These are phyloP conservation scores for Tetropium fuscum DNA, from an alignment of 2,888 invertebrate species.

Conservation along the genomic window DNA sequence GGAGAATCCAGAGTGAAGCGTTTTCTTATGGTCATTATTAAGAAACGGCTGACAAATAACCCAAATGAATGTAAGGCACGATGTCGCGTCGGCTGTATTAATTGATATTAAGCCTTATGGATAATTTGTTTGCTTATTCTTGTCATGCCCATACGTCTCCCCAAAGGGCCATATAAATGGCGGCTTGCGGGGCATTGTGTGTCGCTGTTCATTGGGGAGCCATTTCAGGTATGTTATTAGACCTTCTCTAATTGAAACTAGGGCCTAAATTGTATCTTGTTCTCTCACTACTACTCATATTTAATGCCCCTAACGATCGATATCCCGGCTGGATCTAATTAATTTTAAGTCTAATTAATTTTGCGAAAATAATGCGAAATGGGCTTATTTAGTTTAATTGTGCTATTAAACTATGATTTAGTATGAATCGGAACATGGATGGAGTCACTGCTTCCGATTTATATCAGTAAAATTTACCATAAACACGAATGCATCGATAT, in stretches of 20 bases:
- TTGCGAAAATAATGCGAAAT: slow-evolving; percentile 21
- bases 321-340: slow-evolving; percentile 38
- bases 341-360: slow-evolving; percentile 34
- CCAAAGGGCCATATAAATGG: slow-evolving; percentile 31
- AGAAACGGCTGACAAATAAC: slow-evolving; percentile 7
- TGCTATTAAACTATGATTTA: slow-evolving; percentile 21
- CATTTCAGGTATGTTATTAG: slow-evolving; percentile 55
- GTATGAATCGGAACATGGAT: slow-evolving; percentile 21
- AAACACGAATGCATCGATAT: background rate
- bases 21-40: slow-evolving; percentile 11
- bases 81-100: slow-evolving; percentile 2
- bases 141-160: slow-evolving; percentile 41
- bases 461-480: slow-evolving; percentile 10
- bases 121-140: slow-evolving; percentile 50
- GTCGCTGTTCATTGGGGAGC: slow-evolving; percentile 51
- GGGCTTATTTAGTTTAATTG: slow-evolving; percentile 28
- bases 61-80: slow-evolving; percentile 10
- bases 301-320: slow-evolving; percentile 33
- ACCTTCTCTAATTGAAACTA: slow-evolving; percentile 55
- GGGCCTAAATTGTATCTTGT: slow-evolving; percentile 45
- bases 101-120: slow-evolving; percentile 26
- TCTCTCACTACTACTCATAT: slow-evolving; percentile 37
- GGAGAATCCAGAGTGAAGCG: background rate
- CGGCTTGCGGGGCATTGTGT: slow-evolving; percentile 42
- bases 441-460: slow-evolving; percentile 3